phyloP scores from a whole-genome alignment of 2,113 vertebrate genomes.

The Circaetus cinerascens region DNA sequence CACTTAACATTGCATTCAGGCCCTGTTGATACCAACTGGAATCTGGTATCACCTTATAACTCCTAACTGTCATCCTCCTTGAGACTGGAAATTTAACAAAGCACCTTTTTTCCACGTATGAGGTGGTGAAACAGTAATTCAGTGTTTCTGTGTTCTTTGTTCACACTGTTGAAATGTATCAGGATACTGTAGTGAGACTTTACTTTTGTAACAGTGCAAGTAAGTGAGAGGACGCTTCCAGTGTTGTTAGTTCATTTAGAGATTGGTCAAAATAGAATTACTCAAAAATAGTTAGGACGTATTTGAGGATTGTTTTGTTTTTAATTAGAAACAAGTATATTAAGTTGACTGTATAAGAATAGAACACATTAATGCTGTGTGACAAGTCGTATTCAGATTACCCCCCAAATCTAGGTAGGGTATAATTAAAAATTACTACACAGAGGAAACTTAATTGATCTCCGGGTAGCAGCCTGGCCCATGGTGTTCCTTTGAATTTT shows the following conservation, averaged over 20 bases:
- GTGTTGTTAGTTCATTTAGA: not conserved
- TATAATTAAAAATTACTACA: not conserved
- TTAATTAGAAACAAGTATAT: not conserved
- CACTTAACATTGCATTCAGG: not conserved
- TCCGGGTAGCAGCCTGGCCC: not conserved
- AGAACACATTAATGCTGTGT: not conserved
- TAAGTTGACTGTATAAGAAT: not conserved
- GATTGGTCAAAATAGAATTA: not conserved
- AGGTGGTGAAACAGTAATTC: not conserved
- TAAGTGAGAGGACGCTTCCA: not conserved
- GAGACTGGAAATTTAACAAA: not conserved
- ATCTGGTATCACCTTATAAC: not conserved
- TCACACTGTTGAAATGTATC: not conserved
- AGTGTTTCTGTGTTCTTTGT: not conserved
- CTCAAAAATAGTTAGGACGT: not conserved
- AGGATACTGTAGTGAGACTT: not conserved
- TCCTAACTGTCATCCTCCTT: not conserved
- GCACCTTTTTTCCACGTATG: fast-evolving
- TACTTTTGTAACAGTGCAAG: not conserved
- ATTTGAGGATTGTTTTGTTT: not conserved
- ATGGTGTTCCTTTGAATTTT: not conserved
- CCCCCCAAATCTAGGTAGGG: not conserved
- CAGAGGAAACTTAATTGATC: not conserved
- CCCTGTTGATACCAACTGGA: not conserved
- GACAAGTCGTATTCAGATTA: not conserved